Evolutionary conservation across 1,140 invertebrate genomes (phyloP), one percentile per base, ranked within the genome.

Genomic region (Chymomyza costata): DNA sequence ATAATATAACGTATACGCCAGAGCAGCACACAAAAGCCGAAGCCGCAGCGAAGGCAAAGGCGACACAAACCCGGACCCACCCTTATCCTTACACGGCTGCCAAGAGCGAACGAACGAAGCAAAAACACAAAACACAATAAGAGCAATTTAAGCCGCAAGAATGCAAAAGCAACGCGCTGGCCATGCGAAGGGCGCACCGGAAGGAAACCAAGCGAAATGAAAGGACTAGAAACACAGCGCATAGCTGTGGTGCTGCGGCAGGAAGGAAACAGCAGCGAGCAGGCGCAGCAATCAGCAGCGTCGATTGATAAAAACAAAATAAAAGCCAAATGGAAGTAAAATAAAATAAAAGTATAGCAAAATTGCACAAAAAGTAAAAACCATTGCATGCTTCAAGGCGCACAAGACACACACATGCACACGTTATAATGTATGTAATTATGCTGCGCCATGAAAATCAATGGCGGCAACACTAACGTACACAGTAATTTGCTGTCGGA

Each of bases 1-100:
- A 64, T 68, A 78, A 78, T 69, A 78, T 82, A 82, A 73, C 78
- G 71, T 82, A 82, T 78, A 83, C 78, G 78, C 61, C 65, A 47
- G 49, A 56, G 43, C 47, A 61, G 63, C 56, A 25, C 21, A 8
- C 8, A 3, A 5, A 25, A 3, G 21, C 21, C 34, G 37, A 18
- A 41, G 34, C 14, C 37, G 16, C 21, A 18, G 43, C 37, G 16
- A 30, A 18, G 43, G n/a, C 21, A 11, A 46, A 15, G 17, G 7
- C 11, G 21, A 21, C 18, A 18, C 16, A 25, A 14, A 6, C 6
- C 18, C 40, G 44, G 46, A 58, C 55, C 54, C 49, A 61, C 57
- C 52, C 56, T 49, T 60, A 41, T 52, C 51, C 52, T 38, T 54
- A 51, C 47, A 25, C 21, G 21, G 21, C 21, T 5, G 21, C 21